Evolutionary conservation across 2,888 invertebrate species (phyloP), one percentile per base, ranked within the genome.

Genomic region (Neoaliturus tenellus): DNA sequence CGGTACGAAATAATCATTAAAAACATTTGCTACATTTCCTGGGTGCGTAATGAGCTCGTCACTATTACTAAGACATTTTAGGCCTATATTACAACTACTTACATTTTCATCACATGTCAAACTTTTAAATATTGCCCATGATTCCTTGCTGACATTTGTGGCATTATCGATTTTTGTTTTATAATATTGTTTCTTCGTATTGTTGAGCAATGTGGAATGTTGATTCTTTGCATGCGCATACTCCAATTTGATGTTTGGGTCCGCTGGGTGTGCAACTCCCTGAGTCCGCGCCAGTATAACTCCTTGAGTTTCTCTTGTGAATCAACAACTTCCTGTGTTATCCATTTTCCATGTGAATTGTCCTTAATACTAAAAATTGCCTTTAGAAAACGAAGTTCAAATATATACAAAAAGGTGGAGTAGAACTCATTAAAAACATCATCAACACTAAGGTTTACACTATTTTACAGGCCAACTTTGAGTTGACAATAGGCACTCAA

Each of bases 71-170:
- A 81, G 23, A 81, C 33, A 5, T n/a, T n/a, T n/a, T n/a, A n/a
- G n/a, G n/a, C n/a, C n/a, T 39, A 81, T 62, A 81, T 81, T 81
- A 62, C 17, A 62, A 62, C 41, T 41, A 62, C 67, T 67, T 67
- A 81, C 62, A 81, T 81, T 62, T 33, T 35, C 62, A 23, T 81
- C 81, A 67, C 81, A 35, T 62, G 81, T 81, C 33, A 81, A 67
- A 67, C 25, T 41, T 23, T 35, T 33, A 25, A 81, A 5, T 12
- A 81, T 41, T 17, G 2, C n/a, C 81, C 81, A 81, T 0, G 81
- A 81, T 20, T 71, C 71, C 39, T 71, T 62, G 31, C 12, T 62
- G 17, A 62, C 4, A 14, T 62, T 62, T 28, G 1, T 62, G 28
- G 62, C 28, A 20, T 62, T 62, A 14, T 62, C 62, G 14, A 62